phyloP scores from a whole-genome alignment of 2,113 vertebrate genomes.

The Stomatorhinus ivindoensis region DNA sequence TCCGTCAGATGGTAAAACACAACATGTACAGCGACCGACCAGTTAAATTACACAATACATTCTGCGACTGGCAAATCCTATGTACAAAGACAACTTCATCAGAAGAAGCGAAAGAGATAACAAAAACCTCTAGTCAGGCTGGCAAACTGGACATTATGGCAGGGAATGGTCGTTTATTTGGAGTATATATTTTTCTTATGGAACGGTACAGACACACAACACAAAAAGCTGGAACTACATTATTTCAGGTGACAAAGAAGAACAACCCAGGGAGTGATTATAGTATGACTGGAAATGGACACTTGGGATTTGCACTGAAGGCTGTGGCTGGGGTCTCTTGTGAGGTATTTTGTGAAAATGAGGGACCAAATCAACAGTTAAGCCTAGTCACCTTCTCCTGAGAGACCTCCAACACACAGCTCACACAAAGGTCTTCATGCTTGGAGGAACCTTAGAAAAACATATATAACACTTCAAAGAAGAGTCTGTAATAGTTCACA shows the following conservation, averaged over 20 bases:
- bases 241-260: background rate
- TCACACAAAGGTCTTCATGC: background rate
- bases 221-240: background rate
- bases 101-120: background rate
- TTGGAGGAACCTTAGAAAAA: background rate
- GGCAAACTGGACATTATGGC: background rate
- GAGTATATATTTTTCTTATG: background rate
- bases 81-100: background rate
- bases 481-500: background rate
- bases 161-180: background rate
- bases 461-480: background rate
- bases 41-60: background rate
- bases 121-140: background rate
- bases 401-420: background rate
- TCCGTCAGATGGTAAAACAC: background rate
- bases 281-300: background rate
- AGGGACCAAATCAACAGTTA: background rate
- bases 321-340: background rate
- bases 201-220: background rate
- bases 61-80: background rate
- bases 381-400: background rate
- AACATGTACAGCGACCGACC: background rate
- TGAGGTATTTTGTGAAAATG: background rate
- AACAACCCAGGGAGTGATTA: background rate
- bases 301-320: background rate